Percentiles rank a stretch among this genome's conserved stretches.
These are phyloP conservation scores for Anser cygnoides DNA, from an alignment of 2,113 vertebrate genomes.

Conservation along the genomic window DNA sequence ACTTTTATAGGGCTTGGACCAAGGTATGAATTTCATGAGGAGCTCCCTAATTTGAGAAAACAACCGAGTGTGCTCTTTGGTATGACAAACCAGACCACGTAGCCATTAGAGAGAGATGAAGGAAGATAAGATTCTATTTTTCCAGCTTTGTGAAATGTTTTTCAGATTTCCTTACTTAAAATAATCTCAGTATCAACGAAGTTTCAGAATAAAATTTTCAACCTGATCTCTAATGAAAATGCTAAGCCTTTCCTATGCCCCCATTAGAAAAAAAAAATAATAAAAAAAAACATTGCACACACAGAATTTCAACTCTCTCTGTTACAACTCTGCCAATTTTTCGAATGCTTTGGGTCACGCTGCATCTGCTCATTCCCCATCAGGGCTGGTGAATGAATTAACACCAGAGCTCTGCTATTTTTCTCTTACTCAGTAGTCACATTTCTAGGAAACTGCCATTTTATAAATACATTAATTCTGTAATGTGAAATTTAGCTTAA, in stretches of 20 bases:
- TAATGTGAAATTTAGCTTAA: neutral
- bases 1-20: slow-evolving; percentile 47
- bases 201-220: neutral
- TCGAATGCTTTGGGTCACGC: neutral
- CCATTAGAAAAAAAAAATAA: neutral
- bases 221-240: neutral
- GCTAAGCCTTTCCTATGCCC: neutral
- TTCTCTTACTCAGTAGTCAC: neutral
- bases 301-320: neutral
- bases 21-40: slow-evolving; percentile 34
- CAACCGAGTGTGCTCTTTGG: slow-evolving; percentile 5
- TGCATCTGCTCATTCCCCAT: neutral
- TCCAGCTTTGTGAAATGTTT: slow-evolving; percentile 26
- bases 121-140: neutral
- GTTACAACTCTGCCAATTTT: neutral
- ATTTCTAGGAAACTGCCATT: neutral
- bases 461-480: neutral
- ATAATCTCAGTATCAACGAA: neutral
- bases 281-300: neutral
- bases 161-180: slow-evolving; percentile 5
- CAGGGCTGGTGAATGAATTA: slow-evolving; percentile 35
- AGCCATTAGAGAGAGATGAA: neutral
- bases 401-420: neutral
- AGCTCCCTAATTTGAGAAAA: slow-evolving; percentile 57
- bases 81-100: slow-evolving; percentile 11